Conservation (phyloP, 1,140 invertebrate genomes). For the Hesperophylax magnus region DNA sequence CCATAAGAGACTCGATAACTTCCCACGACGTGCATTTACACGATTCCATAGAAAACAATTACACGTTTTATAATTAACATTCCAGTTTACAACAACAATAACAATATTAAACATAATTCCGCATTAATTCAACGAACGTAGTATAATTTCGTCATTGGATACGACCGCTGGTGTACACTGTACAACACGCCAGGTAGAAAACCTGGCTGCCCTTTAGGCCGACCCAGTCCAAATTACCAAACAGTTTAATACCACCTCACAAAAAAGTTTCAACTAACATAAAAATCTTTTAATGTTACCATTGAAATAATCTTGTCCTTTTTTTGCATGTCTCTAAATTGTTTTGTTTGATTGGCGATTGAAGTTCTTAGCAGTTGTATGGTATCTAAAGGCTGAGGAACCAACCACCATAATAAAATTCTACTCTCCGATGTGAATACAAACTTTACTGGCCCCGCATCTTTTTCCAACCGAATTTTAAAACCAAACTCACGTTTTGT, state of each 20-base stretch:
- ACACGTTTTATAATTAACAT: no score
- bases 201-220: slow-evolving; percentile 12
- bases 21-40: no score
- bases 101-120: no score
- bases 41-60: no score
- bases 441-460: background rate
- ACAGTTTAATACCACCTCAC: background rate
- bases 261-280: background rate
- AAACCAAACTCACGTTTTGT: slow-evolving; percentile 30
- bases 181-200: slow-evolving; percentile 6
- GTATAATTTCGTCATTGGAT: slow-evolving; percentile 29
- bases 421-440: slow-evolving; percentile 15
- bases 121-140: background rate
- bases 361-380: slow-evolving; percentile 28
- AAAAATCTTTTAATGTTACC: background rate
- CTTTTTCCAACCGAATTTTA: slow-evolving; percentile 20
- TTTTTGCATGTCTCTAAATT: background rate
- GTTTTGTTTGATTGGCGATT: background rate
- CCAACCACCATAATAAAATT: slow-evolving; percentile 11
- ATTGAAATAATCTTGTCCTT: background rate
- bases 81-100: no score
- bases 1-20: no score
- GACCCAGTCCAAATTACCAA: background rate
- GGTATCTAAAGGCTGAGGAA: slow-evolving; percentile 16
- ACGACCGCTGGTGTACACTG: slow-evolving; percentile 9